Percentiles rank a stretch among this genome's conserved stretches.
These are phyloP conservation scores for Eulemur macaco DNA, from an alignment of 2,113 vertebrate species.

Conservation along the genomic window DNA sequence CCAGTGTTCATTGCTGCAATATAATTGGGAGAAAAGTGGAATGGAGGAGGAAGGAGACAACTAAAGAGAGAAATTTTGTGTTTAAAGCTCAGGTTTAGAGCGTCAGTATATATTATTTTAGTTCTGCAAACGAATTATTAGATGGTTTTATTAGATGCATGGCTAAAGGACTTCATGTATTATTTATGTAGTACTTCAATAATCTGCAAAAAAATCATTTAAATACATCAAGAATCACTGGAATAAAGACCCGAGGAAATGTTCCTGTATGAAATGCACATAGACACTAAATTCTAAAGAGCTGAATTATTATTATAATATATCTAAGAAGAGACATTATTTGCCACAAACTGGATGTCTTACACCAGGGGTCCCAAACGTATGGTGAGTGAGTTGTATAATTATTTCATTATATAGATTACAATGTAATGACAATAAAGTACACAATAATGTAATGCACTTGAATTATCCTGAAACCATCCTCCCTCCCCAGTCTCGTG, in stretches of 20 bases:
- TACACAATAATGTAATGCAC: too few relatives aligned
- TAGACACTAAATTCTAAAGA: neutral
- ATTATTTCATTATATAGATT: too few relatives aligned
- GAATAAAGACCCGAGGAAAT: neutral
- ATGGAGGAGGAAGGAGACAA: neutral
- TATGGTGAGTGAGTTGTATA: too few relatives aligned
- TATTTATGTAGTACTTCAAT: neutral
- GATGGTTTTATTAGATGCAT: neutral
- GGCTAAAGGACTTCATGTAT: neutral
- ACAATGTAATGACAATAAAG: too few relatives aligned
- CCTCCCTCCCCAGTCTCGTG: too few relatives aligned
- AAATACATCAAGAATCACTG: neutral
- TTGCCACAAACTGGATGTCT: neutral
- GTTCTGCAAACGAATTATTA: neutral
- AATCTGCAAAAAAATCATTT: neutral
- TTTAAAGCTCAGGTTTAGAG: neutral
- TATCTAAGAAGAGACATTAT: neutral
- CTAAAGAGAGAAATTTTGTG: neutral
- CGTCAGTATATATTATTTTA: neutral
- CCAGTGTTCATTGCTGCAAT: constrained; percentile 25
- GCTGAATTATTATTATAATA: neutral
- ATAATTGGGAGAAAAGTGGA: neutral
- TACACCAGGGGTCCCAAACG: too few relatives aligned
- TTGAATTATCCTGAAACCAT: too few relatives aligned
- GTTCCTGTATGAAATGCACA: neutral